These are phyloP conservation scores for Etia nguti DNA, from an alignment of 2,113 vertebrate species.

Conservation along the genomic window DNA sequence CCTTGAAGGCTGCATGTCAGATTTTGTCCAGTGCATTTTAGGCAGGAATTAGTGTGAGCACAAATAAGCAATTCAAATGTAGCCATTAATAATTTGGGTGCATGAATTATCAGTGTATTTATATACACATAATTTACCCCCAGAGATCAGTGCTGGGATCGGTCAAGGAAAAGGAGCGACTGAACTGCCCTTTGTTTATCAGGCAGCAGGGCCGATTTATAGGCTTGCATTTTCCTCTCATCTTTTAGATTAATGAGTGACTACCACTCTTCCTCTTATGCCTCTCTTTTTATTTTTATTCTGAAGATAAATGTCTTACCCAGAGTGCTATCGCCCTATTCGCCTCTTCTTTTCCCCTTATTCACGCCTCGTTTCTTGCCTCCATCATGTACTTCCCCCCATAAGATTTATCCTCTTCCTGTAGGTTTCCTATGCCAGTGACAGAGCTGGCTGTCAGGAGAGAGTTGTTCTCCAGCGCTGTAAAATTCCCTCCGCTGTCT, in stretches of 20 bases:
- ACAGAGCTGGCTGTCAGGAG: conserved; percentile 52
- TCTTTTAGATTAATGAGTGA: conserved; percentile 38
- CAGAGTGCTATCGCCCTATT: not conserved
- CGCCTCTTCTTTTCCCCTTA: not conserved
- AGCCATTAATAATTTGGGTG: not conserved
- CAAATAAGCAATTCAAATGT: not conserved
- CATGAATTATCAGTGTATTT: not conserved
- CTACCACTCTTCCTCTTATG: not conserved
- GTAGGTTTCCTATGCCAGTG: conserved; percentile 35
- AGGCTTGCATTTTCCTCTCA: not conserved
- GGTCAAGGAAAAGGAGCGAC: not conserved
- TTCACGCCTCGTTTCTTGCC: not conserved
- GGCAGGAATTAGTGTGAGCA: not conserved
- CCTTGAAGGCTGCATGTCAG: not conserved
- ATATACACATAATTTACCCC: not conserved
- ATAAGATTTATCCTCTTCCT: conserved; percentile 49
- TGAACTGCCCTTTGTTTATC: conserved; percentile 16
- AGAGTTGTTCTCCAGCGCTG: conserved; percentile 36
- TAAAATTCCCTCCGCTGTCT: conserved; percentile 49
- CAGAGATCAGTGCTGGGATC: not conserved
- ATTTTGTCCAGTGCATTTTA: not conserved
- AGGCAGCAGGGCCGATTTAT: conserved; percentile 32
- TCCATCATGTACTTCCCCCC: conserved; percentile 5
- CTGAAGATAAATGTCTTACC: conserved; percentile 32
- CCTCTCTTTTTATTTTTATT: not conserved